phyloP scores from a whole-genome alignment of 2,113 vertebrate species.

The Daphoenositta chrysoptera region DNA sequence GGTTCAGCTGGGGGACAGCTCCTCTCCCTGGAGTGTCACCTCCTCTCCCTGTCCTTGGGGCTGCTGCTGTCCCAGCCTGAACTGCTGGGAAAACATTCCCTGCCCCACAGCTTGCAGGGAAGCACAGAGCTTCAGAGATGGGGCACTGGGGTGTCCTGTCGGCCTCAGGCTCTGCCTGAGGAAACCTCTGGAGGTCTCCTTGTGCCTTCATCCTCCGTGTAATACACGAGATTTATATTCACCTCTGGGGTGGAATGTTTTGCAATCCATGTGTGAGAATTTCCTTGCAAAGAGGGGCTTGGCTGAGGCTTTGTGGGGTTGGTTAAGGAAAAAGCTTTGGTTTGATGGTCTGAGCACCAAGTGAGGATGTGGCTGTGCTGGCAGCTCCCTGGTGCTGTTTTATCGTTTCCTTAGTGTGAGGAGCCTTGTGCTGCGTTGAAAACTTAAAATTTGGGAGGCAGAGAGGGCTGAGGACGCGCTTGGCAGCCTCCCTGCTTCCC shows the following conservation, averaged over 20 bases:
- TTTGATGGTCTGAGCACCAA: background rate
- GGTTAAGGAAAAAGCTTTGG: background rate
- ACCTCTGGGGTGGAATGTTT: fast-evolving
- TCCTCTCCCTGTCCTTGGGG: background rate
- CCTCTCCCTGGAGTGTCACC: fast-evolving
- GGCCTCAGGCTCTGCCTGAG: background rate
- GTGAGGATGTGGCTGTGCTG: background rate
- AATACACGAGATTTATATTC: fast-evolving
- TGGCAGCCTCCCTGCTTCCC: background rate
- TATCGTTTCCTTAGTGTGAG: fast-evolving
- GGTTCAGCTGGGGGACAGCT: background rate
- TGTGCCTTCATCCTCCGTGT: background rate
- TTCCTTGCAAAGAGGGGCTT: background rate
- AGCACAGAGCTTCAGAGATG: fast-evolving
- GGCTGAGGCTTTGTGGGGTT: background rate
- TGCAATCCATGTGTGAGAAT: fast-evolving
- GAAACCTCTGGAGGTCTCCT: background rate
- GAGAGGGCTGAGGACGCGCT: fast-evolving
- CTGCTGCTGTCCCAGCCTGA: background rate
- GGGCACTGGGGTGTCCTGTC: background rate
- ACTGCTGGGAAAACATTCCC: background rate
- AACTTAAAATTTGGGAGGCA: background rate
- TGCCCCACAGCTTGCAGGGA: too few relatives aligned
- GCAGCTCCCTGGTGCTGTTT: background rate
- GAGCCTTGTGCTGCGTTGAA: background rate